phyloP scores from a whole-genome alignment of 1,140 invertebrate genomes.

The Bombyx mandarina region DNA sequence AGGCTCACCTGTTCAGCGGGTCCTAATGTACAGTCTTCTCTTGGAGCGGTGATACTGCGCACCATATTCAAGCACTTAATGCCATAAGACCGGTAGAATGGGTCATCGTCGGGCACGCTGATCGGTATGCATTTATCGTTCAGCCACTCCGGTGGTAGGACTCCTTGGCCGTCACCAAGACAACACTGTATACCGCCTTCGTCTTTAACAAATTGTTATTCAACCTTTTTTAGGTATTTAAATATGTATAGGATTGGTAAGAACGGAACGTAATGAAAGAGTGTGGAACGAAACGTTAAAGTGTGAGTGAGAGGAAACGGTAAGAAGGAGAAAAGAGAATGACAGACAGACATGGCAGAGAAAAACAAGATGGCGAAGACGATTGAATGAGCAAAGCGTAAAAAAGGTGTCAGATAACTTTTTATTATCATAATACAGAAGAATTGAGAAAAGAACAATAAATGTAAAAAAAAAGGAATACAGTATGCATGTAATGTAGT shows the following conservation, averaged over 20 bases:
- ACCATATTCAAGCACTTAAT: conserved; percentile 76
- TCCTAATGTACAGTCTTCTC: conserved; percentile 81
- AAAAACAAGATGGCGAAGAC: too few species aligned
- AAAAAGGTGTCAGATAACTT: background rate
- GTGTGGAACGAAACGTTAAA: too few species aligned
- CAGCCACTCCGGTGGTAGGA: conserved; percentile 41
- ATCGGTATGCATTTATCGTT: conserved; percentile 77
- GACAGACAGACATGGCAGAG: too few species aligned
- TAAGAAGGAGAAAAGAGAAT: too few species aligned
- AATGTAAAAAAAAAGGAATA: too few species aligned
- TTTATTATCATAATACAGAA: too few species aligned
- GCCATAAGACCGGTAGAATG: conserved; percentile 73
- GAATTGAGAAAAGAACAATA: too few species aligned
- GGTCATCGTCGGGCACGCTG: conserved; percentile 74
- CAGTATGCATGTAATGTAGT: too few species aligned
- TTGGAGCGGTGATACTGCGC: conserved; percentile 72
- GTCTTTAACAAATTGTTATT: conserved; percentile 30
- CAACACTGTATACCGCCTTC: conserved; percentile 72
- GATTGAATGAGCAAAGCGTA: background rate
- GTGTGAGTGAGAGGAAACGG: too few species aligned
- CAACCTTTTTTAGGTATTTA: too few species aligned
- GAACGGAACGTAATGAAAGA: too few species aligned
- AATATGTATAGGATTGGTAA: too few species aligned
- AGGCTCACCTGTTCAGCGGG: conserved; percentile 79
- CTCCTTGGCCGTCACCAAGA: conserved; percentile 47